Base-by-base conservation (phyloP, 1,140 invertebrate genomes). In the Neodiprion fabricii region DNA sequence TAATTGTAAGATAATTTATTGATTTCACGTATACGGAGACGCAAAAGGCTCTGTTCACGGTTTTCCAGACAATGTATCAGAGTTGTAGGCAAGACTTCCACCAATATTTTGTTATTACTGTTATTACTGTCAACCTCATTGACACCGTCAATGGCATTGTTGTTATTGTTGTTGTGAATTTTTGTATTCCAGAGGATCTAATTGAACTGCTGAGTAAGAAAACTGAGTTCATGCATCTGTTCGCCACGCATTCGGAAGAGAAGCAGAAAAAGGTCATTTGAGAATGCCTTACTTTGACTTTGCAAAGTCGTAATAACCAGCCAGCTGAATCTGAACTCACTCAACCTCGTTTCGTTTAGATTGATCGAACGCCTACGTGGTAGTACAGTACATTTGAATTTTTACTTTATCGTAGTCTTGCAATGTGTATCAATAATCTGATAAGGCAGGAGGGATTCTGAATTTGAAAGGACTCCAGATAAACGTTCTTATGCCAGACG, bases 261-360 rank as follows among this genome's bases (percentile, higher is more conserved):
- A 81, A 77, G 48, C 79, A 75, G 70, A 82, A 85, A 72, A 86
- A 86, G 72, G 76, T 73, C 76, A 86, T 86, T 84, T 86, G 85
- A 86, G 83, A 85, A 66, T 84, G 80, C 78, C 83, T 86, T 76
- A 69, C 8, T 69, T 61, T 9, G n/a, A 12, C 53, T 61, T 47
- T 14, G 17, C 40, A 69, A 11, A 69, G 21, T 69, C 21, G 11
- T 7, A 69, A 21, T 7, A 47, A 11, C 67, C 67, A 69, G 40
- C 61, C 12, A 65, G n/a, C 21, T 53, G 70, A 76, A n/a, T 68
- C 72, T 67, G 75, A 78, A 67, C 74, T 69, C 28, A 17, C 53
- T 7, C 79, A 76, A 48, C 81, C 81, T 66, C 82, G 83, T 71
- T 74, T 80, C 49, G 82, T 71, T n/a, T 79, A 79, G 14, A 76